Evolutionary conservation across 1,140 invertebrate genomes (phyloP).

Genomic region (Drosophila quadrilineata): DNA sequence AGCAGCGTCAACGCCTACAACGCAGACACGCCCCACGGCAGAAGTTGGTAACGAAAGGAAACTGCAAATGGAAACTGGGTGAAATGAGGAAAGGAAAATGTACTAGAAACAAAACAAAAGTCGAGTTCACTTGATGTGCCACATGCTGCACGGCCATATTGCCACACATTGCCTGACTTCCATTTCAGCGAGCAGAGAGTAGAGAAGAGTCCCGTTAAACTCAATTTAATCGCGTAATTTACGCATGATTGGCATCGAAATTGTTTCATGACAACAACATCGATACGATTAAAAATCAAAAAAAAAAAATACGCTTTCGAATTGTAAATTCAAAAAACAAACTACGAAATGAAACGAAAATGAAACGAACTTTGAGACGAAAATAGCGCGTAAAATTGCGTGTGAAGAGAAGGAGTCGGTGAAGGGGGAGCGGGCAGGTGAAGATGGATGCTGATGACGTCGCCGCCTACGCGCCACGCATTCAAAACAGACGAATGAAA

Average conservation of each 20-base stretch:
- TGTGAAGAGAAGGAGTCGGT: conserved; percentile 1
- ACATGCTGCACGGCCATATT: no score
- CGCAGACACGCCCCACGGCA: conserved; percentile 38
- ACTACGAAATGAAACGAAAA: no score
- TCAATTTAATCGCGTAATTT: conserved; percentile 78
- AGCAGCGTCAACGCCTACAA: conserved; percentile 51
- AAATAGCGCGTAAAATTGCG: conserved; percentile 53
- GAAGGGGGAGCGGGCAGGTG: not conserved
- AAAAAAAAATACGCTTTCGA: conserved; percentile 69
- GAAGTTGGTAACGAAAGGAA: conserved; percentile 30
- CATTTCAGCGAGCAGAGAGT: conserved; percentile 16
- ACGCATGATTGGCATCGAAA: conserved; percentile 76
- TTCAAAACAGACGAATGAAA: conserved; percentile 28
- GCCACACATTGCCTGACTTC: no score
- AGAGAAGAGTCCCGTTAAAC: conserved; percentile 64
- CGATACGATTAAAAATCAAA: conserved; percentile 25
- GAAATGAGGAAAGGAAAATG: conserved; percentile 16
- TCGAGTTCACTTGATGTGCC: no score
- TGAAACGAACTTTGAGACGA: no score
- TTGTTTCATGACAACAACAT: conserved; percentile 44
- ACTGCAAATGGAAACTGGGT: conserved; percentile 39
- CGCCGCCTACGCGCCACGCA: conserved; percentile 42
- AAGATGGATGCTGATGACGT: conserved; percentile 56
- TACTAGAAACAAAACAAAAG: conserved; percentile 27
- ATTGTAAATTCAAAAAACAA: conserved; percentile 78